A percentile compares a stretch with the other conserved stretches of the same genome.
phyloP scores from a whole-genome alignment of 2,113 vertebrate species.

The Nansenia antarctica region DNA sequence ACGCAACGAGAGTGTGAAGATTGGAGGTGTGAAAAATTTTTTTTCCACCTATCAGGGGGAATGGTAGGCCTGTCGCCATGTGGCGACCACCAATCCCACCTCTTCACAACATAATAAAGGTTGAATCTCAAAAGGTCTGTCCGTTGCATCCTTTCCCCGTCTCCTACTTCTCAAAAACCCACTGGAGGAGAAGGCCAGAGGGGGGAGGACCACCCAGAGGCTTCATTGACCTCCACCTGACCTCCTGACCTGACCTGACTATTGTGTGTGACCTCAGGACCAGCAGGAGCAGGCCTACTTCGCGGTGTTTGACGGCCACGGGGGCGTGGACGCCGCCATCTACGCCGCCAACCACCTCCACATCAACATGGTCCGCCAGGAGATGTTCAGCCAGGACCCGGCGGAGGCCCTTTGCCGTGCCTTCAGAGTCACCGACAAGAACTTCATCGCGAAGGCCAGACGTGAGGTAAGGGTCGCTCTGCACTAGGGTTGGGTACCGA shows the following conservation, averaged over 20 bases:
- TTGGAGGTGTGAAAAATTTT: too few relatives aligned
- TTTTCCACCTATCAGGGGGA: too few relatives aligned
- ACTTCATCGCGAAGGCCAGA: slow-evolving; percentile 92
- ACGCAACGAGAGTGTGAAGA: too few relatives aligned
- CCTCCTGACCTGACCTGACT: neutral
- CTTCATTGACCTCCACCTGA: neutral
- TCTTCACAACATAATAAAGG: too few relatives aligned
- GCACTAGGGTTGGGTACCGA: too few relatives aligned
- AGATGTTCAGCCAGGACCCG: slow-evolving; percentile 87
- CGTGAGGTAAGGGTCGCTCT: slow-evolving; percentile 88
- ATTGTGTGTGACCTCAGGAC: slow-evolving; percentile 77
- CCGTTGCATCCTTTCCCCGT: too few relatives aligned
- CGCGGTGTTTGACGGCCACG: slow-evolving; percentile 95
- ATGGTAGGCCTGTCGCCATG: too few relatives aligned
- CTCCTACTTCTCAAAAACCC: too few relatives aligned
- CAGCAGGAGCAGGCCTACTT: slow-evolving; percentile 98
- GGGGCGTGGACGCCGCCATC: slow-evolving; percentile 94
- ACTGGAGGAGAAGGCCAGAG: too few relatives aligned
- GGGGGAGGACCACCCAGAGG: too few relatives aligned
- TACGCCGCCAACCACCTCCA: slow-evolving; percentile 96
- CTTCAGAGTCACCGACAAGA: slow-evolving; percentile 90
- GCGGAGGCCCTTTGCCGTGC: slow-evolving; percentile 87
- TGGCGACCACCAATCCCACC: too few relatives aligned
- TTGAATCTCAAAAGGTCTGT: too few relatives aligned
- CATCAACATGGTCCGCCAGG: slow-evolving; percentile 91